phyloP scores from a whole-genome alignment of 1,140 invertebrate species.

The Papilio xuthus region DNA sequence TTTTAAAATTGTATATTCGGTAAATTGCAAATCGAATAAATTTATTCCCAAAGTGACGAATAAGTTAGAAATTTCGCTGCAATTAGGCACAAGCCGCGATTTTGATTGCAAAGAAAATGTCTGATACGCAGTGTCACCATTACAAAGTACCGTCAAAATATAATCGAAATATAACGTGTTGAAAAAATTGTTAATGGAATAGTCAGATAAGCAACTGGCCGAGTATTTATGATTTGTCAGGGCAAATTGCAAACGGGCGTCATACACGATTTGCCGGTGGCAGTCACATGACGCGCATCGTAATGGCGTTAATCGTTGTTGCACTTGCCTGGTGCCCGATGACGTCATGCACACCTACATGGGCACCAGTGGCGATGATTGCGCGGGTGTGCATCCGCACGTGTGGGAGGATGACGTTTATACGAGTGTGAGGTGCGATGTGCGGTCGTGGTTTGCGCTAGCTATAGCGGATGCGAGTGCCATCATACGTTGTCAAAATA shows the following conservation, averaged over 20 bases:
- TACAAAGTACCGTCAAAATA: no score
- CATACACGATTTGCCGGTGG: neutral
- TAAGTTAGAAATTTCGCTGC: no score
- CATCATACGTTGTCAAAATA: conserved; percentile 32
- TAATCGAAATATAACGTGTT: no score
- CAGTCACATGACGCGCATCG: conserved; percentile 40
- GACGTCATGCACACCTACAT: conserved; percentile 50
- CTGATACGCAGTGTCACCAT: no score
- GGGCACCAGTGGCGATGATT: conserved; percentile 38
- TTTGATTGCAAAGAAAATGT: no score
- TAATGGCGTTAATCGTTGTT: conserved; percentile 48
- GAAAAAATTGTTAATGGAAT: no score
- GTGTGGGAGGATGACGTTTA: conserved; percentile 59
- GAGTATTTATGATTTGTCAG: neutral
- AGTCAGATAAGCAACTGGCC: no score
- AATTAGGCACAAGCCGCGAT: no score
- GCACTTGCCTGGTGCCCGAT: conserved; percentile 49
- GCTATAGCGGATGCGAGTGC: conserved; percentile 14
- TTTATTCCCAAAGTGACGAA: neutral
- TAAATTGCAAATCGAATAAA: neutral
- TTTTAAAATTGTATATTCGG: neutral
- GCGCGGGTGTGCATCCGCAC: conserved; percentile 42
- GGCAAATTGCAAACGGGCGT: neutral
- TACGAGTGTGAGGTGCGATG: conserved; percentile 25
- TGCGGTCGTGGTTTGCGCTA: neutral